Conservation (phyloP, 30 jellyfish, hydroid and myxozoan genomes). For the Hydractinia echinata region DNA sequence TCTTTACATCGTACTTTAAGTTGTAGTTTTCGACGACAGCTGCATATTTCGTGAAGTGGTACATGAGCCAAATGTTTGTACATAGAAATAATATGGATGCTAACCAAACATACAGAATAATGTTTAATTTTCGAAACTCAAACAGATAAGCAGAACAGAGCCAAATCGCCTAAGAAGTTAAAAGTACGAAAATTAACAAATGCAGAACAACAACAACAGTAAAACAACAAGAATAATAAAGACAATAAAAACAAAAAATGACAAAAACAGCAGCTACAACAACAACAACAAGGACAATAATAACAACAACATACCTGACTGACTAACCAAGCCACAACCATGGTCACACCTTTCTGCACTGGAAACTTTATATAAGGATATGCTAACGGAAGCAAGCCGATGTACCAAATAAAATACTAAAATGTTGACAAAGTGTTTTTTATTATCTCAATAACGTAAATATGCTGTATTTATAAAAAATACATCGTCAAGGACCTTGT, state of each 20-base stretch:
- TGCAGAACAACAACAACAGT: not conserved
- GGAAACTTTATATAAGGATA: slow-evolving; percentile 38
- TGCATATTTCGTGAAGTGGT: slow-evolving; percentile 11
- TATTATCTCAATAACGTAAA: not conserved
- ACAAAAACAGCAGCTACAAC: not conserved
- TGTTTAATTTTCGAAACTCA: slow-evolving; percentile 58
- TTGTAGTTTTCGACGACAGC: not conserved
- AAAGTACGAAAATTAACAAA: not conserved
- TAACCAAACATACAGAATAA: slow-evolving; percentile 65
- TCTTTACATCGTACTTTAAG: not conserved
- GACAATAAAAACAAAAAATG: not conserved
- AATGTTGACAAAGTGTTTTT: not conserved
- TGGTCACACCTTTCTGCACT: not conserved
- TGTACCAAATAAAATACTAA: slow-evolving; percentile 95
- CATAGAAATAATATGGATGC: slow-evolving; percentile 65
- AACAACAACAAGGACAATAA: not conserved
- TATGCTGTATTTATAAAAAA: not conserved
- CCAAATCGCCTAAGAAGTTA: slow-evolving; percentile 68
- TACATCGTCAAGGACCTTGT: not conserved
- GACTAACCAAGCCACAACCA: slow-evolving; percentile 56
- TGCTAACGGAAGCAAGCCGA: slow-evolving; percentile 79
- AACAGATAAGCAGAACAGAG: slow-evolving; percentile 66
- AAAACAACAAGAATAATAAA: not conserved
- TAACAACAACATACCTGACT: slow-evolving; percentile 62
- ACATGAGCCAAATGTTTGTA: slow-evolving; percentile 50